These are phyloP conservation scores for Lota lota DNA, from an alignment of 2,113 vertebrate species.

Conservation along the genomic window DNA sequence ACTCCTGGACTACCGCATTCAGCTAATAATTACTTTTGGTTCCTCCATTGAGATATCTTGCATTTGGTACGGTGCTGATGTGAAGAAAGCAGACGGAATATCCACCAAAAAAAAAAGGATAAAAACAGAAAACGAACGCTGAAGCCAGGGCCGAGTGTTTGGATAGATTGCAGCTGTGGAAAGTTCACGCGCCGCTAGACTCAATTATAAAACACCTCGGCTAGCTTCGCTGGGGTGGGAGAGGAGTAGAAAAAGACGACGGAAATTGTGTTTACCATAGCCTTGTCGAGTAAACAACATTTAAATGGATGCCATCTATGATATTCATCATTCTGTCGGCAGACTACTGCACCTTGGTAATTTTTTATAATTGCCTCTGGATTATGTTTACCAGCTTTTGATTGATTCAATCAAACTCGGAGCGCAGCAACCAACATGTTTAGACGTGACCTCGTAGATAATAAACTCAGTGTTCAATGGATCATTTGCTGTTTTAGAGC, in stretches of 20 bases:
- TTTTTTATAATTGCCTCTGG: conserved; percentile 43
- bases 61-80: conserved; percentile 49
- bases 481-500: conserved; percentile 14
- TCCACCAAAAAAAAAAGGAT: conserved; percentile 36
- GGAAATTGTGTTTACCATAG: conserved; percentile 63
- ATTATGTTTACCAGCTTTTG: conserved; percentile 38
- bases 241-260: conserved; percentile 42
- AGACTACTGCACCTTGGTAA: conserved; percentile 30
- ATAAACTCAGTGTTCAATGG: conserved; percentile 12
- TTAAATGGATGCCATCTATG: conserved; percentile 54
- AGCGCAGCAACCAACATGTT: neutral
- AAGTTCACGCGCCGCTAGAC: conserved; percentile 68
- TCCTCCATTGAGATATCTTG: conserved; percentile 60
- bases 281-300: conserved; percentile 49
- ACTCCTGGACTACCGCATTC: conserved; percentile 47
- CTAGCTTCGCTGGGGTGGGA: conserved; percentile 43
- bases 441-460: conserved; percentile 1
- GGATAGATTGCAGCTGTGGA: conserved; percentile 64
- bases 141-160: conserved; percentile 24
- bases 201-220: conserved; percentile 68
- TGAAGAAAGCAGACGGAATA: conserved; percentile 57
- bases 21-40: conserved; percentile 67
- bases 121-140: conserved; percentile 45
- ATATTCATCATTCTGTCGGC: conserved; percentile 47
- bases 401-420: conserved; percentile 39